Evolutionary conservation across 2,113 vertebrate genomes (phyloP).

Genomic region (Taxidea taxus): DNA sequence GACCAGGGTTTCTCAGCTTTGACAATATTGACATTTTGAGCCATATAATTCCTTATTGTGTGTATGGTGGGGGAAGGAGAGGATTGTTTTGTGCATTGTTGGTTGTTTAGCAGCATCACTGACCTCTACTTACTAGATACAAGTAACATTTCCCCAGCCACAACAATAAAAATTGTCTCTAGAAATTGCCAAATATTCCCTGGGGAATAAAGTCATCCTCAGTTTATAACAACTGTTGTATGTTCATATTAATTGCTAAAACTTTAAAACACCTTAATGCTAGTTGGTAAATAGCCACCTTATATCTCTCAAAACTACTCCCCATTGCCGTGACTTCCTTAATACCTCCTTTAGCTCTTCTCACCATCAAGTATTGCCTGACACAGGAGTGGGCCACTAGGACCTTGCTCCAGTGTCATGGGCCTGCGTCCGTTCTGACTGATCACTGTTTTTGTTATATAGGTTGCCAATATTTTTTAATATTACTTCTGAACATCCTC

Average conservation of each 20-base stretch:
- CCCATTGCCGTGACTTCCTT: rapidly evolving
- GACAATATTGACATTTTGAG: neutral
- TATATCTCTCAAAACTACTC: neutral
- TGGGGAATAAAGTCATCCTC: neutral
- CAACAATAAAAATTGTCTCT: neutral
- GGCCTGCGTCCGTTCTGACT: neutral
- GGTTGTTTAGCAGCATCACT: neutral
- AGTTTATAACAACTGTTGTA: neutral
- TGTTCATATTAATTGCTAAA: neutral
- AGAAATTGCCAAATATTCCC: neutral
- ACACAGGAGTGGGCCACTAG: neutral
- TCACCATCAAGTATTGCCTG: neutral
- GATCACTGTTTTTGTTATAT: neutral
- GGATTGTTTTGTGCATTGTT: neutral
- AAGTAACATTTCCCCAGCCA: neutral
- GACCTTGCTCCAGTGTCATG: neutral
- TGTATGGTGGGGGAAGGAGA: rapidly evolving
- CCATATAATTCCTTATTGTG: neutral
- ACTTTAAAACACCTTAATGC: neutral
- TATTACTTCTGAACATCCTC: neutral
- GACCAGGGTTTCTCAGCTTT: neutral
- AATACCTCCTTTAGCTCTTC: neutral
- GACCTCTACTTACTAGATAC: neutral
- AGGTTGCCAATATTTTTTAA: slow-evolving; percentile 10
- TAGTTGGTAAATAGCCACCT: neutral